phyloP scores from a whole-genome alignment of 2,888 invertebrate species.

The Urechis unicinctus region DNA sequence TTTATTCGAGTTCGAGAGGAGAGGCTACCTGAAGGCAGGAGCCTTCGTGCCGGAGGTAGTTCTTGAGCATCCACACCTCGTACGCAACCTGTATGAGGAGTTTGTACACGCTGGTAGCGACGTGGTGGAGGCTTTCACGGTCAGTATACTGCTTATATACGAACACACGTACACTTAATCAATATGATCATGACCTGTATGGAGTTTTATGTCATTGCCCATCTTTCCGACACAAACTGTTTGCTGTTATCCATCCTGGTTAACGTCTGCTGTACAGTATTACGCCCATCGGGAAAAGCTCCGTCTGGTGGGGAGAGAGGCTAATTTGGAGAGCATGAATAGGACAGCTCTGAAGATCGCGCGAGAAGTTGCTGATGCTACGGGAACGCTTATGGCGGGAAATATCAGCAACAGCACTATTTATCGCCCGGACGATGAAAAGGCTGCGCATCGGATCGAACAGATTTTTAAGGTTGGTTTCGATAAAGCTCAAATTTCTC shows the following conservation, averaged over 20 bases:
- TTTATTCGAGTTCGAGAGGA: constrained; percentile 36
- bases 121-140: constrained; percentile 42
- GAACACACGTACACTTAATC: no score
- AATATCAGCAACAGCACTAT: constrained; percentile 39
- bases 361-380: constrained; percentile 37
- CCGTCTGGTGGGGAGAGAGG: constrained; percentile 32
- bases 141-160: constrained; percentile 20
- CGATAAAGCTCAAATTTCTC: not conserved
- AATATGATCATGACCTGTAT: not conserved
- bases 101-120: constrained; percentile 47
- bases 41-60: constrained; percentile 38
- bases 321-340: constrained; percentile 36
- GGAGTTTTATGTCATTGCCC: not conserved
- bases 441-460: constrained; percentile 16
- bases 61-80: constrained; percentile 35
- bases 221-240: not conserved
- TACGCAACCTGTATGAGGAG: constrained; percentile 36
- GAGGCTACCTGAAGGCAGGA: constrained; percentile 38
- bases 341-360: constrained; percentile 36
- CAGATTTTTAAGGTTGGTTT: constrained; percentile 35
- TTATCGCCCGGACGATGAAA: constrained; percentile 27
- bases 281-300: constrained; percentile 44
- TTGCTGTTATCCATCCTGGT: constrained; percentile 9
- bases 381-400: constrained; percentile 43
- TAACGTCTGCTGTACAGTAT: no score